These are phyloP conservation scores for Lordiphosa mommai DNA, from an alignment of 1,140 invertebrate species.

Conservation along the genomic window DNA sequence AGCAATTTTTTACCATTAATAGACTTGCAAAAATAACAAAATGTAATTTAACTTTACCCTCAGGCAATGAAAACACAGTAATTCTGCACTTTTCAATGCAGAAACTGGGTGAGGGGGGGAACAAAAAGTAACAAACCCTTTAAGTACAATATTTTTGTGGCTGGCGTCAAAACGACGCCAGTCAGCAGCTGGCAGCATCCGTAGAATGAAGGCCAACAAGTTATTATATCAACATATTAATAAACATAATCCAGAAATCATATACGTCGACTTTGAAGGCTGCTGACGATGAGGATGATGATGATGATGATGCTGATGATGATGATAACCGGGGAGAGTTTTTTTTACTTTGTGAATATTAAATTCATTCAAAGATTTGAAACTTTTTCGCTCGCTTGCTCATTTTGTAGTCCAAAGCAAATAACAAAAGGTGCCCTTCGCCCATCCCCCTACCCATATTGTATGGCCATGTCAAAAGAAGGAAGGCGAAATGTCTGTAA, in stretches of 20 bases:
- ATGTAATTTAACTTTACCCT: no score
- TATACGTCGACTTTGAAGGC: slow-evolving; percentile 35
- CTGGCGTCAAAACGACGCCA: slow-evolving; percentile 27
- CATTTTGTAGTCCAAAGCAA: slow-evolving; percentile 63
- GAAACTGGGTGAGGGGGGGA: neutral
- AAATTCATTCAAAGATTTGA: slow-evolving; percentile 67
- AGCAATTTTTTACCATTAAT: no score
- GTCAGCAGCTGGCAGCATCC: slow-evolving; percentile 18
- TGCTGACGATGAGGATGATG: slow-evolving; percentile 6
- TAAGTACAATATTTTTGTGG: slow-evolving; percentile 13
- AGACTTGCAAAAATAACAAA: no score
- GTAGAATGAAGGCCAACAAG: neutral
- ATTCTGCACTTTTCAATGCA: neutral
- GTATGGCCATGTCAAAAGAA: neutral
- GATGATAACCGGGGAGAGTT: slow-evolving; percentile 7
- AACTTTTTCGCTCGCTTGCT: slow-evolving; percentile 47
- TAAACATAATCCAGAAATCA: slow-evolving; percentile 43
- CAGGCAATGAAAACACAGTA: no score
- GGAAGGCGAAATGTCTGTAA: slow-evolving; percentile 51
- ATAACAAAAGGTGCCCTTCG: slow-evolving; percentile 41
- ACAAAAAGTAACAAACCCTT: slow-evolving; percentile 1
- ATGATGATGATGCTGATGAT: slow-evolving; percentile 4
- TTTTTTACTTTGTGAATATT: slow-evolving; percentile 50
- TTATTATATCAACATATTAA: slow-evolving; percentile 46
- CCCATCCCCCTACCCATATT: neutral